Evolutionary conservation across 2,888 invertebrate genomes (phyloP).

Genomic region (Sylvicola cinctus): DNA sequence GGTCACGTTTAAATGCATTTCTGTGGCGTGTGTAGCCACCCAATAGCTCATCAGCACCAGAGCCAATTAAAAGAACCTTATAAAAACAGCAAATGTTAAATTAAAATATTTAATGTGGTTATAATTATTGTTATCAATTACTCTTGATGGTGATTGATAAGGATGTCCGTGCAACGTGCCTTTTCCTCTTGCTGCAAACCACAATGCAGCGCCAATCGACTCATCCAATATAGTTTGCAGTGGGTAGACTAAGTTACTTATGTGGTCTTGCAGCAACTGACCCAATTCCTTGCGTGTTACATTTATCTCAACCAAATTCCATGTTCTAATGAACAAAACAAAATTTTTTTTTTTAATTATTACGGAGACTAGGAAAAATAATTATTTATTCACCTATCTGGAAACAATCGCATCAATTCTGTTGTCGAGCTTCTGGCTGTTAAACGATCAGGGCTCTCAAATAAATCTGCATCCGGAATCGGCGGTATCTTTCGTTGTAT

Average conservation of each 20-base stretch:
- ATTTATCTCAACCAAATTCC: constrained; percentile 72
- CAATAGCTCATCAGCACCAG: constrained; percentile 94
- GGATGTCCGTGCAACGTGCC: constrained; percentile 19
- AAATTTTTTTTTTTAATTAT: constrained; percentile 7
- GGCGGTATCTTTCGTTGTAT: constrained; percentile 5
- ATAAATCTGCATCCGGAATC: constrained; percentile 17
- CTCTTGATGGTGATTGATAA: constrained; percentile 11
- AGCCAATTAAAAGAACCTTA: constrained; percentile 65
- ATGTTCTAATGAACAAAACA: constrained; percentile 30
- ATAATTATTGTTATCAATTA: constrained; percentile 1
- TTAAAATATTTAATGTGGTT: neutral
- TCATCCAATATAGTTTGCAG: constrained; percentile 80
- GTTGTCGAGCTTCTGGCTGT: constrained; percentile 50
- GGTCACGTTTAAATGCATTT: constrained; percentile 35
- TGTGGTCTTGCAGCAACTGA: constrained; percentile 30
- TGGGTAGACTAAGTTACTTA: constrained; percentile 68
- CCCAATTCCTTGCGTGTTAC: constrained; percentile 43
- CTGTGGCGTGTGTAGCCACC: constrained; percentile 86
- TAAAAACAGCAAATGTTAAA: constrained; percentile 6
- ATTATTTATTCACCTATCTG: constrained; percentile 34
- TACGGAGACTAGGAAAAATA: constrained; percentile 1
- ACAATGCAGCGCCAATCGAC: constrained; percentile 85
- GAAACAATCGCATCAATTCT: constrained; percentile 48
- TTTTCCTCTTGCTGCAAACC: constrained; percentile 78
- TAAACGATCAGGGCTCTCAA: constrained; percentile 63